Evolutionary conservation across 2,888 invertebrate genomes (phyloP), one percentile per base, ranked within the genome.

Genomic region (Keiferia lycopersicella): DNA sequence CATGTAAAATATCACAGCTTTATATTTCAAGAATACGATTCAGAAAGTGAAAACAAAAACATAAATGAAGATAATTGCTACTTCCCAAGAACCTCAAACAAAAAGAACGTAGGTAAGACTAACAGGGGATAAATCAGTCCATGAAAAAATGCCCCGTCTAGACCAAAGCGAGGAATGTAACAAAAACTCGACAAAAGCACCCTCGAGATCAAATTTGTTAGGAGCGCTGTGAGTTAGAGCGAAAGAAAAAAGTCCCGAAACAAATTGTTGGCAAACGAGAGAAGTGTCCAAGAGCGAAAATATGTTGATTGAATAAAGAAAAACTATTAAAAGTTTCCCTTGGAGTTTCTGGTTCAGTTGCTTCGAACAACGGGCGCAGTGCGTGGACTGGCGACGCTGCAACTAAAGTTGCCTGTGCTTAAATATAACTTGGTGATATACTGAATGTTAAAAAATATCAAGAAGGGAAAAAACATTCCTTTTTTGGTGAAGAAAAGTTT

Each of bases 271-370:
- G 87, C 88, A 86, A 89, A 86, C 86, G 83, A 79, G 82, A 82
- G 82, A 88, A 88, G 88, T 89, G 89, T 88, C 89, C 84, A 82
- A 84, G 82, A 86, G 83, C 84, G 80, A 88, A 90, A 88, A 89
- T 89, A 90, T 90, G 90, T 89, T 91, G 90, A 91, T 91, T 89
- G 89, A 89, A 91, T 89, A 88, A 89, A 87, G 88, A 85, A 91
- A 90, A 89, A 88, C 89, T 88, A 88, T 89, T 91, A 90, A 89
- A 91, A 91, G 83, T 91, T 90, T 76, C 73, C 75, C 81, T 74
- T 79, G 66, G 80, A 82, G 81, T 83, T 86, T 84, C 84, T 80
- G 81, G 82, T 83, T 86, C 81, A 81, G 79, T 84, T 80, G 78
- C 75, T 70, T 77, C 79, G 79, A 80, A 83, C 83, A 81, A 81